Percentiles rank a stretch among this genome's conserved stretches.
Conservation (phyloP, 2,113 vertebrate genomes). For the Oceanites oceanicus region DNA sequence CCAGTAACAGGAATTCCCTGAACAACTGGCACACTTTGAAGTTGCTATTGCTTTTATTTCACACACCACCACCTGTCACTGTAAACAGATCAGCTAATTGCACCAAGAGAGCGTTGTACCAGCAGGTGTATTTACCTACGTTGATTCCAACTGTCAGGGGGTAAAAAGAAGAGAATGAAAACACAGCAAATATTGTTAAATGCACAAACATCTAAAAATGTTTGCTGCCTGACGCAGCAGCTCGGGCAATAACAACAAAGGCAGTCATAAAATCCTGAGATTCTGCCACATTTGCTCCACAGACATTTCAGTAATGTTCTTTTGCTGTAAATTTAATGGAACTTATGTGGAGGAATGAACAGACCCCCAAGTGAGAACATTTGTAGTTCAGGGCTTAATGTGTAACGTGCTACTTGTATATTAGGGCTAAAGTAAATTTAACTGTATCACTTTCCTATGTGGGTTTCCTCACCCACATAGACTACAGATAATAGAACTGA, state of each 20-base stretch:
- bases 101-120: constrained; percentile 12
- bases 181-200: constrained; percentile 47
- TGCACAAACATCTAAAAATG: constrained; percentile 19
- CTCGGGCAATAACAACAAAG: not conserved
- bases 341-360: not conserved
- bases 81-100: constrained; percentile 19
- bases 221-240: constrained; percentile 50
- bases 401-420: not conserved
- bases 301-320: not conserved
- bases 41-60: constrained; percentile 51
- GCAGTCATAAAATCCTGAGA: not conserved
- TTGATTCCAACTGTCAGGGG: constrained; percentile 8
- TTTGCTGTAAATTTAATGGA: not conserved
- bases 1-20: constrained; percentile 9
- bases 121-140: not conserved
- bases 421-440: not conserved
- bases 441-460: not conserved
- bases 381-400: not conserved
- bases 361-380: not conserved
- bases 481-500: not conserved
- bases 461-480: not conserved
- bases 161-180: constrained; percentile 14
- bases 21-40: constrained; percentile 18
- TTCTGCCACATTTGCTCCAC: not conserved
- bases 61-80: constrained; percentile 35